A percentile compares a stretch with the other conserved stretches of the same genome.
Conservation (phyloP, 1,140 invertebrate genomes). For the Heliconius nattereri region DNA sequence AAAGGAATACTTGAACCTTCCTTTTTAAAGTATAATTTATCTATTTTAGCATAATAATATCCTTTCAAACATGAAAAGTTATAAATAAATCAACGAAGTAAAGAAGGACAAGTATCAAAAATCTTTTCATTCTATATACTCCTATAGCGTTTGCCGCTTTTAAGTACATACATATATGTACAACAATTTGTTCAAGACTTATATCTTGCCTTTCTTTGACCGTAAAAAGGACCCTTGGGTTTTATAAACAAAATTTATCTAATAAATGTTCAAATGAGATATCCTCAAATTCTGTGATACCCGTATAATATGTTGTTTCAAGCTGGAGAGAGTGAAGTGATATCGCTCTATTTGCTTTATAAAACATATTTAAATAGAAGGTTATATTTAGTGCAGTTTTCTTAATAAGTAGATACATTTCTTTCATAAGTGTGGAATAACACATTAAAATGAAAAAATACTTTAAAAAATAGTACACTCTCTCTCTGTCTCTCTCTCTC, state of each 20-base stretch:
- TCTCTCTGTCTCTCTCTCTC: no score
- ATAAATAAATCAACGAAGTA: not conserved
- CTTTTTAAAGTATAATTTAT: not conserved
- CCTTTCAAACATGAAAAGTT: not conserved
- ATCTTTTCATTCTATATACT: no score
- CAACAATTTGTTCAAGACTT: not conserved
- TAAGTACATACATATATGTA: not conserved
- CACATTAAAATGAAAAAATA: no score
- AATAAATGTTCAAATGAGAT: constrained; percentile 1
- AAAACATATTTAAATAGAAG: no score
- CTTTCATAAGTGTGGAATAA: no score
- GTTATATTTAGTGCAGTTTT: no score
- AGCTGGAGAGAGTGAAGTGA: not conserved
- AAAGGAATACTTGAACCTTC: no score
- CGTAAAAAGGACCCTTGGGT: not conserved
- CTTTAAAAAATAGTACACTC: no score
- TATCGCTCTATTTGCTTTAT: no score
- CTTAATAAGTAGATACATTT: no score
- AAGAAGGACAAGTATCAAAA: not conserved
- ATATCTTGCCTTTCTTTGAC: constrained; percentile 6
- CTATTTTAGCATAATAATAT: not conserved
- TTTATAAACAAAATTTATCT: constrained; percentile 3
- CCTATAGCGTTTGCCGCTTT: no score
- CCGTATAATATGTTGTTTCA: not conserved
- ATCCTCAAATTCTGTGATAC: not conserved